phyloP scores from a whole-genome alignment of 2,113 vertebrate genomes.

The Papio anubis region DNA sequence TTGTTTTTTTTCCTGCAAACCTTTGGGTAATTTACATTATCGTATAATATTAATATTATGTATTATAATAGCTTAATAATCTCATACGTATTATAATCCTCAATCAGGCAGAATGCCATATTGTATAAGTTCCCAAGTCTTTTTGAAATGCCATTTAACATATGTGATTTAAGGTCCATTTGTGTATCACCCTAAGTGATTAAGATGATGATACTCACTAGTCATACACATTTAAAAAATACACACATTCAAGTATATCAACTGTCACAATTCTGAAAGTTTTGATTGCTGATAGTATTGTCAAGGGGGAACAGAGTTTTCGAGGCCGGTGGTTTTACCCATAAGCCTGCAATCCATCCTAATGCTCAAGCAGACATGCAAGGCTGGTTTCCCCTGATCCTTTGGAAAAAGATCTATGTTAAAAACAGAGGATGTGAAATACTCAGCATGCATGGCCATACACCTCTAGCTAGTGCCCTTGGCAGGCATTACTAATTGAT shows the following conservation, averaged over 20 bases:
- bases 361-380: not conserved
- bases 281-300: not conserved
- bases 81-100: not conserved
- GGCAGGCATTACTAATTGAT: slow-evolving; percentile 52
- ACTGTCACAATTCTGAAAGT: not conserved
- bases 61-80: not conserved
- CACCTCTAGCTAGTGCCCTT: not conserved
- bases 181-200: not conserved
- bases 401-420: not conserved
- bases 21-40: not conserved
- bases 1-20: not conserved
- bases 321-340: not conserved
- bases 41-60: not conserved
- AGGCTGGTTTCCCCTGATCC: not conserved
- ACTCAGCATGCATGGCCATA: not conserved
- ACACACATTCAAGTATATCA: not conserved
- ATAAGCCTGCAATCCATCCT: not conserved
- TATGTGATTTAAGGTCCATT: not conserved
- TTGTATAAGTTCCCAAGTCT: not conserved
- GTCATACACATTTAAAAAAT: not conserved
- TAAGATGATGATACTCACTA: not conserved
- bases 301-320: not conserved
- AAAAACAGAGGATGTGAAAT: not conserved
- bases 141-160: not conserved
- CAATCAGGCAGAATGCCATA: not conserved